Base-by-base conservation (phyloP, 2,113 vertebrate species). In the Paramormyrops kingsleyae region DNA sequence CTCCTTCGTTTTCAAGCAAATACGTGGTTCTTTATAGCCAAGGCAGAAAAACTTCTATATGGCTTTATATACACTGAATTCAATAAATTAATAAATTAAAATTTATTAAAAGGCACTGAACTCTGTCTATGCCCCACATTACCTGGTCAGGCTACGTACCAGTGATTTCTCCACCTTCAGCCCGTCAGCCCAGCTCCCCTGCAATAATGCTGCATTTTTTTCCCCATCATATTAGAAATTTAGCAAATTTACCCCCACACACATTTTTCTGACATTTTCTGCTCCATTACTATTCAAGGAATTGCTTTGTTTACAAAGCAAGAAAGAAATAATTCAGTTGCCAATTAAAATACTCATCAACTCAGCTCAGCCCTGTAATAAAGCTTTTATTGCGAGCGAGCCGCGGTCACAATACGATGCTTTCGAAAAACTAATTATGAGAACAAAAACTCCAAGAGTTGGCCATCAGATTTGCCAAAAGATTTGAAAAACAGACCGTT, bases 241-340 rank as follows among this genome's bases (percentile, higher is more conserved):
- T 53, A 87, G 47, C 24, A 27, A 52, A 87, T 87, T 52, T 39
- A 31, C 6, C n/a, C 50, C 31, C 50, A 31, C 49, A 5, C 35
- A 5, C 31, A 39, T 19, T 24, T 46, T 53, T 87, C 50, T 53
- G 31, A 53, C 85, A 52, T 87, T 53, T 87, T 87, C n/a, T 21
- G n/a, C 49, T 35, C 49, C 27, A 53, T 53, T 87, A 31, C 85
- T 52, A 53, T 87, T 52, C 85, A 87, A 87, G n/a, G 50, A 87
- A 87, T 87, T 87, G 85, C 85, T 87, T 87, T 87, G 85, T 87
- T 87, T 87, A 87, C 49, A 52, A 87, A 87, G 15, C 50, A 35
- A 87, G 50, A 31, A 42, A 52, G 50, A 87, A 53, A 87, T 87
- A 87, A 87, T 87, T 87, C 85, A 87, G 50, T 56, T 87, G 35